These are phyloP conservation scores for Caradrina kadenii DNA, from an alignment of 2,888 invertebrate species.

Conservation along the genomic window DNA sequence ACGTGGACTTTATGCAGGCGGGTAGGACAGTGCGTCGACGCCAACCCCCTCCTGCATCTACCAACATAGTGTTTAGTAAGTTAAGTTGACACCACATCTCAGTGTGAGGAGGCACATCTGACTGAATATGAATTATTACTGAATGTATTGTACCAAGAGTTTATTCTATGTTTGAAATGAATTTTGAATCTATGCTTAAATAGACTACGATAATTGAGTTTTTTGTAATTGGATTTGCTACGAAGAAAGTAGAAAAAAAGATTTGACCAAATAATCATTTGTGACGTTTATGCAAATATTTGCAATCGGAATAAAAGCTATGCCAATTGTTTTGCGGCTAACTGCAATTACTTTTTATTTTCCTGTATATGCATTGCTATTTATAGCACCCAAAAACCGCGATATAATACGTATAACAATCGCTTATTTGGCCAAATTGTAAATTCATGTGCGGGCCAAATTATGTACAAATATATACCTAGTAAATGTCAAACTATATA, in stretches of 20 bases:
- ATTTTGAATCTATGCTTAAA: conserved; percentile 64
- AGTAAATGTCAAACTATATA: conserved; percentile 44
- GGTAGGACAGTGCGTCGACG: conserved; percentile 20
- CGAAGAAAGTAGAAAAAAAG: conserved; percentile 28
- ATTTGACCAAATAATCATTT: conserved; percentile 57
- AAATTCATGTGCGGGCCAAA: conserved; percentile 52
- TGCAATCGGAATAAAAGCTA: conserved; percentile 13
- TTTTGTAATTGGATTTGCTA: conserved; percentile 56
- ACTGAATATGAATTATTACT: conserved; percentile 71
- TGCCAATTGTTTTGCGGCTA: conserved; percentile 27
- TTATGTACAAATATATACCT: conserved; percentile 54
- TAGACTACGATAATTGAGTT: conserved; percentile 53
- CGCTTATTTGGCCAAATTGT: conserved; percentile 54
- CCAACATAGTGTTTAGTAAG: conserved; percentile 56
- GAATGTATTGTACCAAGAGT: conserved; percentile 61
- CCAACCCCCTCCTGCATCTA: conserved; percentile 55
- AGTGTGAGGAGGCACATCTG: conserved; percentile 66
- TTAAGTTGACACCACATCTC: conserved; percentile 62
- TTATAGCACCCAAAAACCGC: conserved; percentile 16
- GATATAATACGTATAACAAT: conserved; percentile 25
- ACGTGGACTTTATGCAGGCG: conserved; percentile 40
- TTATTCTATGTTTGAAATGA: conserved; percentile 61
- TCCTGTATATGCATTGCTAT: conserved; percentile 8
- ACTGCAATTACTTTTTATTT: conserved; percentile 15
- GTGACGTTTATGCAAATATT: conserved; percentile 25